Evolutionary conservation across 2,888 invertebrate genomes (phyloP), one percentile per base, ranked within the genome.

Genomic region (Leucophenga maculata): DNA sequence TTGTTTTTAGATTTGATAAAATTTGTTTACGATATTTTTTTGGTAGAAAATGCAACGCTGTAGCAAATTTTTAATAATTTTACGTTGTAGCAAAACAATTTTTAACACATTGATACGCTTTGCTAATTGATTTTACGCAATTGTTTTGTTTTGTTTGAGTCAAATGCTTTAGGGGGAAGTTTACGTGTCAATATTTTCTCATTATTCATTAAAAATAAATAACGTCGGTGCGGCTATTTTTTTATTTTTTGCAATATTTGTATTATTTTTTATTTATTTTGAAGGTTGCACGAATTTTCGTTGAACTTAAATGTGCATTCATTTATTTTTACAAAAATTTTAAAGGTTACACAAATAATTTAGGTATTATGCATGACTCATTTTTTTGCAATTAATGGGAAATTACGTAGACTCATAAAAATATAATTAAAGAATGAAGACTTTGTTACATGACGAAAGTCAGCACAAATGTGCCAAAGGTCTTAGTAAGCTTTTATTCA

Each of bases 31-130:
- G 62, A 64, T 46, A 16, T n/a, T n/a, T n/a, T n/a, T n/a, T n/a
- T 46, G 46, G 6, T 14, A 48, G 65, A 69, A 75, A 70, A 62
- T 69, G 54, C 46, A 14, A n/a, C 50, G n/a, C 50, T 50, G 3
- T n/a, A 67, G 59, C 64, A 64, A 54, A 26, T 13, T 39, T 64
- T 39, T 39, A 39, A 6, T 39, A 6, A 18, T 18, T 52, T 6
- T 6, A 6, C 20, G 14, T 20, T 20, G 52, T 52, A 1, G 52
- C 52, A n/a, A 16, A 20, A 16, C 13, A 20, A 20, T 39, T 39
- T 39, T 16, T n/a, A 22, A 31, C 52, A 52, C 52, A 32, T 22
- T 50, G 13, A 64, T 11, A 31, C 22, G 20, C 48, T 39, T 50
- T 18, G 52, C 20, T 65, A 65, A 65, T 65, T 65, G 65, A 65